A percentile compares a stretch with the other conserved stretches of the same genome.
These are phyloP conservation scores for Pollenia angustigena DNA, from an alignment of 2,888 invertebrate species.

Conservation along the genomic window DNA sequence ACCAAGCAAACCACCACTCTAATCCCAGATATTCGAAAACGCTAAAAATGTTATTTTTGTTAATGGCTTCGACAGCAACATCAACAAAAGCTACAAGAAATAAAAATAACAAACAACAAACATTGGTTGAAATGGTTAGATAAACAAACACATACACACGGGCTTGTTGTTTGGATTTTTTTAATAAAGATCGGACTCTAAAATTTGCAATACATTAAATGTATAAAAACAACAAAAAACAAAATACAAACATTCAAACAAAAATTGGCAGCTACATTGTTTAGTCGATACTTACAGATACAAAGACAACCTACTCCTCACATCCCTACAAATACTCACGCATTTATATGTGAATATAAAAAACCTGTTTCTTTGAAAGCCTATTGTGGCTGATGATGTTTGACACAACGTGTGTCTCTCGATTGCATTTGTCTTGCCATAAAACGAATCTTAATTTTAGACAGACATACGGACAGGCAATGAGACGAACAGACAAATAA, in stretches of 20 bases:
- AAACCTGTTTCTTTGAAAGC: not conserved
- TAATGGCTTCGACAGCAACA: slow-evolving; percentile 58
- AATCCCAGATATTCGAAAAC: not conserved
- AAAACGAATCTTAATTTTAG: not conserved
- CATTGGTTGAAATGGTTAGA: slow-evolving; percentile 42
- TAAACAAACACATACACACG: slow-evolving; percentile 33
- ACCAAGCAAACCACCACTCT: slow-evolving; percentile 17
- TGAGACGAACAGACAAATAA: not conserved
- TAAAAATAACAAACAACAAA: slow-evolving; percentile 35
- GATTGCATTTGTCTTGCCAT: slow-evolving; percentile 20
- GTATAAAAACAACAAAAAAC: slow-evolving; percentile 9
- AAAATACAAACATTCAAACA: slow-evolving; percentile 7
- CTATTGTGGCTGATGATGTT: slow-evolving; percentile 37
- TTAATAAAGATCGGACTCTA: slow-evolving; percentile 47
- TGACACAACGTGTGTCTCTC: slow-evolving; percentile 35
- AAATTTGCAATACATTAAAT: slow-evolving; percentile 43
- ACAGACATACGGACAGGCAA: not conserved
- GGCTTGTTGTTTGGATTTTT: slow-evolving; percentile 39
- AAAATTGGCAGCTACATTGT: slow-evolving; percentile 52
- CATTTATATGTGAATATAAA: slow-evolving; percentile 21
- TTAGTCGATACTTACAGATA: slow-evolving; percentile 35
- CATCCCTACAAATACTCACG: not conserved
- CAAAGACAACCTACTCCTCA: not conserved
- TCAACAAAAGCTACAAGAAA: slow-evolving; percentile 21
- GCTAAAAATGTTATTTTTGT: slow-evolving; percentile 47